These are phyloP conservation scores for Poecilus cupreus DNA, from an alignment of 2,888 invertebrate species.

Conservation along the genomic window DNA sequence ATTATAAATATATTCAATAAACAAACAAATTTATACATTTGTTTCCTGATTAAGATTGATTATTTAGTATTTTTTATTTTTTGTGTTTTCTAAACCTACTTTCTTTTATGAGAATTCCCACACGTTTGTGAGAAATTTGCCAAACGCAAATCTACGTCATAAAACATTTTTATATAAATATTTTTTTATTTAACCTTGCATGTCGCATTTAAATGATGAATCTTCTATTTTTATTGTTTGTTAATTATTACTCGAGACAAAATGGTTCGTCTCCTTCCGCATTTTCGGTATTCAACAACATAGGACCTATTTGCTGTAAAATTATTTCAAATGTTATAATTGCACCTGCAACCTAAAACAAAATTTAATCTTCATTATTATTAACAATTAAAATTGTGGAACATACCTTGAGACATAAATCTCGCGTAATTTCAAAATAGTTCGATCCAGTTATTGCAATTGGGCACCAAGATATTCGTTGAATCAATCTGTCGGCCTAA, in stretches of 20 bases:
- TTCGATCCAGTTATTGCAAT: slow-evolving; percentile 78
- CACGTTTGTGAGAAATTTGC: background rate
- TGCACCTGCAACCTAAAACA: slow-evolving; percentile 73
- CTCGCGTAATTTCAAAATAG: slow-evolving; percentile 76
- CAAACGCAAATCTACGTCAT: too few relatives aligned
- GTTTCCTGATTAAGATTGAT: too few relatives aligned
- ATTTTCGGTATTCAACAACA: slow-evolving; percentile 33
- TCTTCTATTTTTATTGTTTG: background rate
- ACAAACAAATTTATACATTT: too few relatives aligned
- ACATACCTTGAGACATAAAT: slow-evolving; percentile 64
- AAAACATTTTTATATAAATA: background rate
- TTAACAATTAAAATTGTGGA: too few relatives aligned
- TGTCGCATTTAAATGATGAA: background rate
- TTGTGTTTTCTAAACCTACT: background rate
- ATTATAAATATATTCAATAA: too few relatives aligned
- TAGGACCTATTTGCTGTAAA: slow-evolving; percentile 75
- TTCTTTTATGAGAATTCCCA: background rate
- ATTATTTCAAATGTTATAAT: slow-evolving; percentile 81
- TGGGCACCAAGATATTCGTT: slow-evolving; percentile 76
- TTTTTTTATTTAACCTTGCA: background rate
- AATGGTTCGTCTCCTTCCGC: slow-evolving; percentile 23
- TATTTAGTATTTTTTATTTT: background rate
- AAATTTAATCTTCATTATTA: background rate
- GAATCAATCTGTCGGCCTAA: slow-evolving; percentile 77
- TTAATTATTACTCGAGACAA: slow-evolving; percentile 4